Evolutionary conservation across 2,888 invertebrate genomes (phyloP).

Genomic region (Cataglyphis livida): DNA sequence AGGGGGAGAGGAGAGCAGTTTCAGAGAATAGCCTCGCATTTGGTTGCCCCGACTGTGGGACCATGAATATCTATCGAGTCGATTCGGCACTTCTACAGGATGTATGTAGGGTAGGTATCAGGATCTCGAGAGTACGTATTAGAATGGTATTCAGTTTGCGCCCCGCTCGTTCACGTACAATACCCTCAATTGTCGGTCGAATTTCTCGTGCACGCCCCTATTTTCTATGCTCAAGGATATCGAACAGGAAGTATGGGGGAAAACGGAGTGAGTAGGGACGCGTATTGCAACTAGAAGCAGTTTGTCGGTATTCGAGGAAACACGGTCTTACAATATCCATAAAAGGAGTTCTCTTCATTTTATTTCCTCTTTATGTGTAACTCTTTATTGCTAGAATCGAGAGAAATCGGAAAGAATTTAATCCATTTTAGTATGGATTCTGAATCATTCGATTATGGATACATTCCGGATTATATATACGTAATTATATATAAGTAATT

Average conservation of each 20-base stretch:
- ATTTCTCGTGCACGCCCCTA: slow-evolving; percentile 68
- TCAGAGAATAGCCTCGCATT: slow-evolving; percentile 73
- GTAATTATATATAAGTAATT: not conserved
- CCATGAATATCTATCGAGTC: slow-evolving; percentile 78
- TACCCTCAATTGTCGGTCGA: slow-evolving; percentile 74
- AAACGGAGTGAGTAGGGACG: slow-evolving; percentile 47
- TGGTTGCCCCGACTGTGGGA: slow-evolving; percentile 67
- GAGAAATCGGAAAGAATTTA: not conserved
- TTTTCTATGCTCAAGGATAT: slow-evolving; percentile 61
- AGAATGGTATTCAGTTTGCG: slow-evolving; percentile 75
- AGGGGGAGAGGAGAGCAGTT: slow-evolving; percentile 57
- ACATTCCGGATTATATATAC: too few species aligned
- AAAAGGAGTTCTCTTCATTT: slow-evolving; percentile 16
- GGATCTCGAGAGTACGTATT: slow-evolving; percentile 74
- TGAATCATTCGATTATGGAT: too few species aligned
- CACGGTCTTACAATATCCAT: slow-evolving; percentile 22
- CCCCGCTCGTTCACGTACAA: slow-evolving; percentile 71
- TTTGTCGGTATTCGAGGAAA: slow-evolving; percentile 43
- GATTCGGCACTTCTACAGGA: slow-evolving; percentile 64
- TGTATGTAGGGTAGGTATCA: slow-evolving; percentile 73
- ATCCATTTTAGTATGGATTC: not conserved
- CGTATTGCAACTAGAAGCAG: slow-evolving; percentile 36
- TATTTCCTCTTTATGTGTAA: not conserved
- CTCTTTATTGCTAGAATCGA: not conserved
- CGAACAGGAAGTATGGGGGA: slow-evolving; percentile 57